Base-by-base conservation (phyloP, 1,140 invertebrate genomes). In the Zaprionus gabonicus region DNA sequence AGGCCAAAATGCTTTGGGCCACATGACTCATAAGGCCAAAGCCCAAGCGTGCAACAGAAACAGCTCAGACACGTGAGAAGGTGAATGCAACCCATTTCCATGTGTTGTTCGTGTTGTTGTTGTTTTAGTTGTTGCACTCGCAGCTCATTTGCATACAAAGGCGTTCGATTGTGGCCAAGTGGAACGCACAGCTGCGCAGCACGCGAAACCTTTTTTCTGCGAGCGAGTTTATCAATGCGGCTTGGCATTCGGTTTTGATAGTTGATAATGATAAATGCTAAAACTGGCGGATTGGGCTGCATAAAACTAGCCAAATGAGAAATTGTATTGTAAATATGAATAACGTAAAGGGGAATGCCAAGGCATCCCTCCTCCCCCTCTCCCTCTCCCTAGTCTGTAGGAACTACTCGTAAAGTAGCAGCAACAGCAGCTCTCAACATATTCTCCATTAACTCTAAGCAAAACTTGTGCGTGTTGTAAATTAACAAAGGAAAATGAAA, bases 71-170 rank as follows among this genome's bases (percentile, higher is more conserved):
- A 46, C 34, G 7, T 17, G 34, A 51, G 31, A 71, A 77, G 57
- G 78, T 80, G 71, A 69, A 38, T 63, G 28, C 65, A 69, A 46
- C 53, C 38, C 41, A 64, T 63, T 70, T 34, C 12, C 17, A 57
- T 9, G 49, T 51, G 62, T 23, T 64, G 34, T 38, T 28, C 3
- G n/a, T 55, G 34, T 36, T 36, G 17, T 36, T 49, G n/a, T 51
- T 63, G 27, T 51, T 60, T 1, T 9, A 9, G 2, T 34, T 65
- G 38, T 12, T 57, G 66, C 64, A 59, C 62, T 31, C 23, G 28
- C 46, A 63, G 64, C 84, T 90, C 53, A 90, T 90, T 90, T 90
- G 86, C 85, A 90, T 90, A 90, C 85, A 86, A 90, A 82, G 85
- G 79, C 76, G 64, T 76, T 84, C 76, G 76, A 81, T 85, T 81